Evolutionary conservation across 2,888 invertebrate species (phyloP), one percentile per base, ranked within the genome.

Genomic region (Catonia carolina): DNA sequence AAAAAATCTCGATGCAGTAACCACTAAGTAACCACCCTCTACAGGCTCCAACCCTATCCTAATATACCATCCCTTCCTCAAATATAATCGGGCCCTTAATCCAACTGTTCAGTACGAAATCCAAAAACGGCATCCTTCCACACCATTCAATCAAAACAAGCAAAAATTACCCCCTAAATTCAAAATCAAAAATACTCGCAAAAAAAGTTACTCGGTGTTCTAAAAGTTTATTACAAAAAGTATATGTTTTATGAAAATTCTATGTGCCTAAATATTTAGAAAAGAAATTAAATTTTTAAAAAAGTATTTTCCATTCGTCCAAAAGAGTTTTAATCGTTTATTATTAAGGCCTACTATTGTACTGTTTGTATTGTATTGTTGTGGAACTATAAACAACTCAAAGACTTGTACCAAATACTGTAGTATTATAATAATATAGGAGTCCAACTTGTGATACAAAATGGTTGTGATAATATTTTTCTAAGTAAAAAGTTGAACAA

Each of bases 81-180:
- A 52, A 58, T 59, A 60, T 59, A 55, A 64, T 62, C 63, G 63
- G 64, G 64, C 63, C 64, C 64, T 59, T 63, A 62, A 64, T 62
- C 64, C 60, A 60, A 56, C 60, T 56, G 60, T 60, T 56, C 56
- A 56, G 58, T 41, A 58, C 42, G 53, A 51, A 60, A 35, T 64
- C 64, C 64, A 64, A 62, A 62, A 59, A 61, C 63, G 64, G 63
- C 56, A 61, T 63, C 64, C 63, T 63, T 64, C 64, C 64, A 64
- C 63, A 64, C 60, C 59, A 61, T 62, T 63, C 63, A 63, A 62
- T 61, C 59, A 63, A 62, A 60, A 60, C 52, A 51, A 56, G 49
- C 51, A 60, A 60, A 61, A 62, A 62, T 36, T 52, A 49, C 41
- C 54, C 55, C 49, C 57, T 55, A 60, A 60, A 59, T 61, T 59